Evolutionary conservation across 2,888 invertebrate genomes (phyloP).

Genomic region (Anthrax anthrax): DNA sequence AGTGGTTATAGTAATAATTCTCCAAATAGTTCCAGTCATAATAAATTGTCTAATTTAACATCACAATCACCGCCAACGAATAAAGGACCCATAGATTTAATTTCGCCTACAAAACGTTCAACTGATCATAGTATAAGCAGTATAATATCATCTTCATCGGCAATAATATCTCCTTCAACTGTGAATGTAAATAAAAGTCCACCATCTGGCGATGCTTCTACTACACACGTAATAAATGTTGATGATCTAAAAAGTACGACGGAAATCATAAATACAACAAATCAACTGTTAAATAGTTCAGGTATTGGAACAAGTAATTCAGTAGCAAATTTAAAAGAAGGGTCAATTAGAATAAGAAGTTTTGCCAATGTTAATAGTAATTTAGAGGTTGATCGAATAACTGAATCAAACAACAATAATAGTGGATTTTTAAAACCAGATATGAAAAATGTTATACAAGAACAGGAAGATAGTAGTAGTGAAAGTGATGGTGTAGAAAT

Average conservation of each 20-base stretch:
- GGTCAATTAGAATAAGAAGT: constrained; percentile 10
- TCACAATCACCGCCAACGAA: constrained; percentile 12
- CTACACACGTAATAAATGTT: constrained; percentile 28
- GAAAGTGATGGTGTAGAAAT: constrained; percentile 34
- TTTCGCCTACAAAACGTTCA: constrained; percentile 21
- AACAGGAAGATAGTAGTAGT: constrained; percentile 25
- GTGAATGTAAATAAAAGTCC: not conserved
- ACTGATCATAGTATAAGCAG: constrained; percentile 30
- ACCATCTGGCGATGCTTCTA: not conserved
- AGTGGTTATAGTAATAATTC: not conserved
- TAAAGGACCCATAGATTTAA: constrained; percentile 16
- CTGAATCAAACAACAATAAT: not conserved
- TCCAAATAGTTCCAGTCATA: not conserved
- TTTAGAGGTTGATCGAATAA: not conserved
- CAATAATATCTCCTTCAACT: constrained; percentile 15
- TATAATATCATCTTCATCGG: constrained; percentile 18
- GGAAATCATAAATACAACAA: constrained; percentile 29
- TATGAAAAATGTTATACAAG: not conserved
- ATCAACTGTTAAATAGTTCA: constrained; percentile 20
- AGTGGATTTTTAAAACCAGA: not conserved
- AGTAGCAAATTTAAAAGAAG: constrained; percentile 4
- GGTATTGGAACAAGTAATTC: not conserved
- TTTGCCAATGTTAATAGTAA: constrained; percentile 11
- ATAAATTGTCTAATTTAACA: constrained; percentile 10
- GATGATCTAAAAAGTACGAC: constrained; percentile 28